Evolutionary conservation across 2,888 invertebrate species (phyloP).

Genomic region (Lordiphosa fenestrarum): DNA sequence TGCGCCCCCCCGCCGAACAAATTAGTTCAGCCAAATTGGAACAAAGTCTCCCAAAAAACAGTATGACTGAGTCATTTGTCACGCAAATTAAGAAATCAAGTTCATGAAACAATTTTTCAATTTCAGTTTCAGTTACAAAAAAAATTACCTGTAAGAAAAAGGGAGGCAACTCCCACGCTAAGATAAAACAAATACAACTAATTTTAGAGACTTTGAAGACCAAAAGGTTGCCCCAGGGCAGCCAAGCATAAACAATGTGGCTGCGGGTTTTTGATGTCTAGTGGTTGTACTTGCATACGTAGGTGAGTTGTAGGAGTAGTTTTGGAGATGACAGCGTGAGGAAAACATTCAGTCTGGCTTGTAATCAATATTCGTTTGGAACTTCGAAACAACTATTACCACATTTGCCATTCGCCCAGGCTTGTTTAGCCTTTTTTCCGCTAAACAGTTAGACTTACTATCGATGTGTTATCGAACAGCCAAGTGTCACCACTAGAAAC

Average conservation of each 20-base stretch:
- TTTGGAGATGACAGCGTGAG: slow-evolving; percentile 5
- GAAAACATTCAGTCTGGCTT: too few species aligned
- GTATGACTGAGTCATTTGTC: slow-evolving; percentile 39
- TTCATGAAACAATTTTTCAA: slow-evolving; percentile 55
- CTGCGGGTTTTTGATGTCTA: not conserved
- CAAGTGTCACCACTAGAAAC: too few species aligned
- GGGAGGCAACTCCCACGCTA: slow-evolving; percentile 11
- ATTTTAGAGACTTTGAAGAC: not conserved
- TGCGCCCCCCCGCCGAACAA: slow-evolving; percentile 41
- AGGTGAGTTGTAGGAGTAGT: too few species aligned
- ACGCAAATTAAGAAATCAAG: slow-evolving; percentile 66
- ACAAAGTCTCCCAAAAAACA: slow-evolving; percentile 29
- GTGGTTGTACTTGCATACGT: not conserved
- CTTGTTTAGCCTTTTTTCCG: too few species aligned
- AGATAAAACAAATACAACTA: not conserved
- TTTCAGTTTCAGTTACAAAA: slow-evolving; percentile 55
- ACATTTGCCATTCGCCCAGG: too few species aligned
- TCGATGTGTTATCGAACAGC: too few species aligned
- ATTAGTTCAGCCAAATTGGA: slow-evolving; percentile 66
- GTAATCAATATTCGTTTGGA: too few species aligned
- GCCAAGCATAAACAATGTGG: slow-evolving; percentile 12
- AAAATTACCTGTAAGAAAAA: slow-evolving; percentile 3
- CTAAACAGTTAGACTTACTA: too few species aligned
- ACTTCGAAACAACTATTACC: too few species aligned
- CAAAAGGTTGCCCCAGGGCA: slow-evolving; percentile 10